phyloP scores from a whole-genome alignment of 1,140 invertebrate genomes.

The Archivesica marissinica region DNA sequence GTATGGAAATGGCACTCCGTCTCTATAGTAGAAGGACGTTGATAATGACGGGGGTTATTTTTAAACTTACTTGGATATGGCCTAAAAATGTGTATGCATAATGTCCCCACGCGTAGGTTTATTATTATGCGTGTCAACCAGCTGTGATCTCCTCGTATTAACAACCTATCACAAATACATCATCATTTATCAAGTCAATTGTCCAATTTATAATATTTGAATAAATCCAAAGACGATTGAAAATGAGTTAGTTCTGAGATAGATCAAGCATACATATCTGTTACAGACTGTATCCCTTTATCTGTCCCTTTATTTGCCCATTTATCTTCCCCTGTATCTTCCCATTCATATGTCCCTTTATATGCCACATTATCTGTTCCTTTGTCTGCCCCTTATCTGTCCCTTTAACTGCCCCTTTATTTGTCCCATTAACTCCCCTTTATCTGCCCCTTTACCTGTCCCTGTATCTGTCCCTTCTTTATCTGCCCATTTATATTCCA shows the following conservation, averaged over 20 bases:
- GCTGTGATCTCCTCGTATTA: not conserved
- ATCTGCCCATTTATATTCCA: too few relatives aligned
- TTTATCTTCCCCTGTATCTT: too few relatives aligned
- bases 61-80: too few relatives aligned
- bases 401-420: too few relatives aligned
- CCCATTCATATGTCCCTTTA: too few relatives aligned
- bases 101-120: too few relatives aligned
- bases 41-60: not conserved
- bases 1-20: not conserved
- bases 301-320: not conserved
- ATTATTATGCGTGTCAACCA: not conserved
- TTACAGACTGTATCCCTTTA: not conserved
- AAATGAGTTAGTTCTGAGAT: not conserved
- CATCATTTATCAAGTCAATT: not conserved
- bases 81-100: too few relatives aligned
- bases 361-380: too few relatives aligned
- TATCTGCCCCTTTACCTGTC: too few relatives aligned
- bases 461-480: too few relatives aligned
- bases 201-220: conserved; percentile 3
- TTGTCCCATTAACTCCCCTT: too few relatives aligned
- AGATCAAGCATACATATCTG: not conserved
- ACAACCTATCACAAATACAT: not conserved
- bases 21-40: not conserved
- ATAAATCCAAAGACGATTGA: not conserved
- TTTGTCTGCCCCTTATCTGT: too few relatives aligned